Conservation (phyloP, 2,888 invertebrate genomes). For the Trichogramma evanescens region DNA sequence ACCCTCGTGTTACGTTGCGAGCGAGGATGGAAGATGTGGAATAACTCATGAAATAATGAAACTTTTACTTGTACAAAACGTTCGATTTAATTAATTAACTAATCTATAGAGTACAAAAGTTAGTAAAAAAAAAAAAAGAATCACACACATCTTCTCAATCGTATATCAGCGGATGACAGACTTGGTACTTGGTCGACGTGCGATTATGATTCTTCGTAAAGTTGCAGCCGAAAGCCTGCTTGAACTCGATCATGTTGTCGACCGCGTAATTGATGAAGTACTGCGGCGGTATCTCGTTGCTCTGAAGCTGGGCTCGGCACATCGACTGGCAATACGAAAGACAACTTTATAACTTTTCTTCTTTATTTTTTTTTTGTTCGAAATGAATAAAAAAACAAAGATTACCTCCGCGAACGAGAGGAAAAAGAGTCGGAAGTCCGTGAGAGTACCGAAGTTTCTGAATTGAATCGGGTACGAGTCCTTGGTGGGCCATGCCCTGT, state of each 20-base stretch:
- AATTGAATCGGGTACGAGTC: constrained; percentile 11
- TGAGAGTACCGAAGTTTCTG: constrained; percentile 7
- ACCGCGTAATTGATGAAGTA: constrained; percentile 10
- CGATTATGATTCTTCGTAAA: not conserved
- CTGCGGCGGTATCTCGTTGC: not conserved
- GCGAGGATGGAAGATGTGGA: not conserved
- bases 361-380: not conserved
- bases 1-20: too few relatives aligned
- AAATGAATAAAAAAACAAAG: not conserved
- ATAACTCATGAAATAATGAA: not conserved
- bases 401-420: constrained; percentile 15
- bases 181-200: not conserved
- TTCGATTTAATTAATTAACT: not conserved
- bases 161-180: constrained; percentile 10
- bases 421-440: constrained; percentile 11
- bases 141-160: not conserved
- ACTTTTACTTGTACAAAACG: not conserved
- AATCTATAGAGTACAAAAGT: not conserved
- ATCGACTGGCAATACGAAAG: not conserved
- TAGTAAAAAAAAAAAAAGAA: not conserved
- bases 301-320: not conserved
- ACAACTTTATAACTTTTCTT: not conserved
- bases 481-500: constrained; percentile 4
- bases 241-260: constrained; percentile 4
- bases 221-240: constrained; percentile 8